Base-by-base conservation (phyloP, 2,888 invertebrate genomes). In the Teleogryllus oceanicus region DNA sequence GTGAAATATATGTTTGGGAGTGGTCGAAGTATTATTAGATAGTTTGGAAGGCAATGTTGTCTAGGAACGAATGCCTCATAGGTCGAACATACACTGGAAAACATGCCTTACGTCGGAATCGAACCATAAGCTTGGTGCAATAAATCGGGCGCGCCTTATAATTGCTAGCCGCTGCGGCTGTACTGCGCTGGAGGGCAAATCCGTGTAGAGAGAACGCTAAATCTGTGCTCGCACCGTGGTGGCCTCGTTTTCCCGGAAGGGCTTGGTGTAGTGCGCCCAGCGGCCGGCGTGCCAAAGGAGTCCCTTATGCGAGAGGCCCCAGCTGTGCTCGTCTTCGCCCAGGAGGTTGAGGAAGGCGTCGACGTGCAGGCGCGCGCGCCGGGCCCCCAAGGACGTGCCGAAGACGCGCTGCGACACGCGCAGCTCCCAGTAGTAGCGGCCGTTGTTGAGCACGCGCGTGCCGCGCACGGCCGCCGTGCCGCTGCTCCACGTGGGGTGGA, bases 401-500 rank as follows among this genome's bases (percentile, higher is more conserved):
- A 93, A 93, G 75, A 93, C 89, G 76, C 93, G 87, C 84, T 91
- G 90, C 0, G 91, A 90, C 0, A 90, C 87, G 82, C 88, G 88
- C 80, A 93, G 86, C 85, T 93, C 92, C 92, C 92, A 93, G 85
- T 92, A 93, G 85, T 90, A 86, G 37, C 88, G 86, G 76, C 87
- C 91, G 84, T 91, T 90, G 85, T 92, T 92, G n/a, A 94, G 87
- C 11, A 91, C 87, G 37, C 90, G 87, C 21, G 90, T 92, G 11
- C 93, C 93, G 78, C 92, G 89, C 0, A 93, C 92, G 0, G 91
- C 93, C 0, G 93, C 93, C 0, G 93, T 93, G 12, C 93, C 93
- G 84, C 92, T 92, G 84, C 92, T 92, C 93, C 93, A 93, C 85
- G 92, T 92, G 11, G 93, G 93, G 86, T 94, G 93, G 85, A 94